Percentiles rank a stretch among this genome's conserved stretches.
Conservation (phyloP, 2,797 vertebrate genomes). For the Esox masquinongy region DNA sequence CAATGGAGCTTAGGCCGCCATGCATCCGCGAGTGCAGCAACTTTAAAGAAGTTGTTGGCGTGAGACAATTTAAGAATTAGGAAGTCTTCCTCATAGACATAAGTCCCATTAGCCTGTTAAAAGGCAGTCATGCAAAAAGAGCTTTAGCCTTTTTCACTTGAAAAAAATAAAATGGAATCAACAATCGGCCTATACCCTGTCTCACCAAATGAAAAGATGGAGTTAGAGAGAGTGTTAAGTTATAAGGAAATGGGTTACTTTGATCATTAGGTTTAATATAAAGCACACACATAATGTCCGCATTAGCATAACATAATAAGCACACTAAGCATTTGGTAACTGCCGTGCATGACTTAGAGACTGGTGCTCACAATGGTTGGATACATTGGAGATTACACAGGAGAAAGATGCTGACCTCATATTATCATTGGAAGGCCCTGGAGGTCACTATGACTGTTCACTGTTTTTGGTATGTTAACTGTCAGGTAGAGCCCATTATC, state of each 20-base stretch:
- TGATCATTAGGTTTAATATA: slow-evolving; percentile 65
- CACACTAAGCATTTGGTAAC: slow-evolving; percentile 51
- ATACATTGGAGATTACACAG: slow-evolving; percentile 48
- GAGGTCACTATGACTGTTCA: slow-evolving; percentile 25
- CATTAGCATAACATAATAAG: slow-evolving; percentile 71
- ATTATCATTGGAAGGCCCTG: slow-evolving; percentile 26
- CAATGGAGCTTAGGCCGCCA: slow-evolving; percentile 99
- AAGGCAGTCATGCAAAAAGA: slow-evolving; percentile 82
- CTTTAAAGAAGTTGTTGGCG: slow-evolving; percentile 99
- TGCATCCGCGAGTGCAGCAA: slow-evolving; percentile 99
- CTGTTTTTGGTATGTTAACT: neutral
- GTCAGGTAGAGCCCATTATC: slow-evolving; percentile 21
- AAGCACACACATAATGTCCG: slow-evolving; percentile 67
- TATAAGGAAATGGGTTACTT: slow-evolving; percentile 67
- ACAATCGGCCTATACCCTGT: slow-evolving; percentile 69
- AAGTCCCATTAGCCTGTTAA: slow-evolving; percentile 97
- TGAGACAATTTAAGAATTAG: slow-evolving; percentile 99
- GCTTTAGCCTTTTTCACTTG: slow-evolving; percentile 76
- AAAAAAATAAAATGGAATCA: slow-evolving; percentile 75
- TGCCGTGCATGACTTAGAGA: slow-evolving; percentile 48
- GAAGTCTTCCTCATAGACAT: slow-evolving; percentile 99
- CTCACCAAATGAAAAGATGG: slow-evolving; percentile 71
- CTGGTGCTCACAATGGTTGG: slow-evolving; percentile 42
- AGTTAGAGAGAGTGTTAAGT: slow-evolving; percentile 52
- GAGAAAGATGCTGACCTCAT: slow-evolving; percentile 53